phyloP scores from a whole-genome alignment of 2,113 vertebrate genomes.

The Capreolus pygargus region DNA sequence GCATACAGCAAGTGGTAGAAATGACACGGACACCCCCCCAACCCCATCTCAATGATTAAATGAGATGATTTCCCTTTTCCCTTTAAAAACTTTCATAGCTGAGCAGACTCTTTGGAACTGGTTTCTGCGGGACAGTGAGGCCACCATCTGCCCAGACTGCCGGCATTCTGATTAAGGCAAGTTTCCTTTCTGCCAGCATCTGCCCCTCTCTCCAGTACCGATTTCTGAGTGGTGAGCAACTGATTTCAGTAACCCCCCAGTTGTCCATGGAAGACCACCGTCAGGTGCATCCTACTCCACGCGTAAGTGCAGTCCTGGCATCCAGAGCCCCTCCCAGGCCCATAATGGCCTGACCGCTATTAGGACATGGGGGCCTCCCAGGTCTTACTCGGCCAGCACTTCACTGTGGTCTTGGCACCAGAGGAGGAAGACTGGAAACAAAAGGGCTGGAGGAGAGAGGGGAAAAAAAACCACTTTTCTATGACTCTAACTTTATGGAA shows the following conservation, averaged over 20 bases:
- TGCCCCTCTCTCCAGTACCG: background rate
- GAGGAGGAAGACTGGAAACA: background rate
- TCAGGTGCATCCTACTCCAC: background rate
- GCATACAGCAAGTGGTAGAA: background rate
- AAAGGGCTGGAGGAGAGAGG: background rate
- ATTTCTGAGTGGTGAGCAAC: background rate
- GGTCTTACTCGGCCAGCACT: background rate
- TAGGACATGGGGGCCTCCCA: background rate
- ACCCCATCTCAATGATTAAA: background rate
- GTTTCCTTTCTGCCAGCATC: background rate
- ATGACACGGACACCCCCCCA: background rate
- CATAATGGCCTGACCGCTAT: background rate
- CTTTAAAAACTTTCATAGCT: background rate
- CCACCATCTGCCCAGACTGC: background rate
- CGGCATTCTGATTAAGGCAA: background rate
- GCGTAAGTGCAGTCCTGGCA: background rate
- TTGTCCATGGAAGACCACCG: background rate
- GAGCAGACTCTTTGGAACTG: background rate
- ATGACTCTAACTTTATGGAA: background rate
- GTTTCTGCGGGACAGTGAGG: background rate
- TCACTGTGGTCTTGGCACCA: background rate
- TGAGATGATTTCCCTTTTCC: background rate
- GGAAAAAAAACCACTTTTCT: rapidly evolving
- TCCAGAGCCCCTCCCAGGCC: background rate
- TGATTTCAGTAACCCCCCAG: background rate